Evolutionary conservation across 1,140 invertebrate species (phyloP), one percentile per base, ranked within the genome.

Genomic region (Gryon sp.): DNA sequence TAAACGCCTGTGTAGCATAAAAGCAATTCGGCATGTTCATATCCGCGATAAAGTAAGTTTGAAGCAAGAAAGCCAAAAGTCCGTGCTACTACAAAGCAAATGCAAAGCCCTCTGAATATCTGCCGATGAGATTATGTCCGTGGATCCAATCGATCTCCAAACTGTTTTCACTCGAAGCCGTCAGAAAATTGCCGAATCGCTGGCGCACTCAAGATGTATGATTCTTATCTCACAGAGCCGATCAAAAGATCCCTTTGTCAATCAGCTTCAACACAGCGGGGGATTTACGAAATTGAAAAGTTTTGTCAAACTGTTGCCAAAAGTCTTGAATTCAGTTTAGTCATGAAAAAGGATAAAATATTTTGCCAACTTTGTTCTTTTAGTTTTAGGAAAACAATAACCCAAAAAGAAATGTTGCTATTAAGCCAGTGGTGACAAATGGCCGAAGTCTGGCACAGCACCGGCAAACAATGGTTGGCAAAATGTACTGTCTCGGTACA

Each of bases 231-330:
- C 30, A 12, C 18, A 38, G 26, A 60, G n/a, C n/a, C 26, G 30
- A 32, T 48, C 57, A 60, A 48, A 60, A 30, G 20, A 1, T 20
- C 28, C 12, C 12, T 7, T 5, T 8, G n/a, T 12, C 1, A 14
- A 41, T 19, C 15, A 30, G 53, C 16, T 34, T 18, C 9, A 16
- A 1, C n/a, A 18, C 22, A 11, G 11, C 26, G 12, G n/a, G 8
- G 1, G 43, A 50, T 59, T 12, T 19, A 0, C 15, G 24, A 69
- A 69, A 69, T 69, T 69, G 52, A 50, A 26, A 65, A 53, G 55
- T 43, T 53, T 50, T 18, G n/a, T n/a, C 8, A 45, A 24, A 45
- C 18, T 14, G 36, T 30, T 53, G 46, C 46, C 38, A 65, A 45
- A 20, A 45, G n/a, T 53, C 40, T 12, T 22, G 40, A 53, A 18